Conservation (phyloP, 2,113 vertebrate species). For the Nerophis ophidion region DNA sequence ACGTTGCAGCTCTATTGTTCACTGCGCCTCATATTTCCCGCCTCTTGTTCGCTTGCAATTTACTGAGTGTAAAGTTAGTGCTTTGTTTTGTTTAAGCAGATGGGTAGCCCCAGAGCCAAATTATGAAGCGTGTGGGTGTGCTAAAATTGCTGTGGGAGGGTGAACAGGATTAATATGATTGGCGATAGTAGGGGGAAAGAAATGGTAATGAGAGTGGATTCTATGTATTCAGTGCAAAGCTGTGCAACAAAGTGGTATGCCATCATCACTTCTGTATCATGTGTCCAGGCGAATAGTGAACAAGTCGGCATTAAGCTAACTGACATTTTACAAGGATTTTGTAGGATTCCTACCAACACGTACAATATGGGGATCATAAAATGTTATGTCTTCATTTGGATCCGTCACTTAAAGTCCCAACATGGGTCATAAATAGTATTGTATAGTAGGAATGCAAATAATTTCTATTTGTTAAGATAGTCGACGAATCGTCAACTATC, state of each 20-base stretch:
- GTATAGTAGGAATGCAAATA: too few relatives aligned
- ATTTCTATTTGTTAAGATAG: too few relatives aligned
- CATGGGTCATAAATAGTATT: too few relatives aligned
- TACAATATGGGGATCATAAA: too few relatives aligned
- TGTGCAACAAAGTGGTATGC: slow-evolving; percentile 1
- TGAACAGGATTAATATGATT: slow-evolving; percentile 1
- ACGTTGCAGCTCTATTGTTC: slow-evolving; percentile 1
- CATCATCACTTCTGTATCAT: neutral
- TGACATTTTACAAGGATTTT: neutral
- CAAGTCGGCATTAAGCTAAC: neutral
- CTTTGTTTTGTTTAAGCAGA: slow-evolving; percentile 2
- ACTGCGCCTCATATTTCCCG: slow-evolving; percentile 3
- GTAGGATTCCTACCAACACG: neutral
- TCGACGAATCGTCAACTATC: too few relatives aligned
- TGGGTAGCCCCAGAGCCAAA: neutral
- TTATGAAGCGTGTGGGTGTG: slow-evolving; percentile 4
- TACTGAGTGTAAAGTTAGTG: slow-evolving; percentile 8
- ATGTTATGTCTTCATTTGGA: too few relatives aligned
- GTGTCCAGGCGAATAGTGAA: neutral
- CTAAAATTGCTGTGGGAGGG: neutral
- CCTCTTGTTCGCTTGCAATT: slow-evolving; percentile 2
- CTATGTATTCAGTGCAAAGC: slow-evolving; percentile 8
- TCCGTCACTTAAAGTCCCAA: too few relatives aligned
- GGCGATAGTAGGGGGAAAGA: slow-evolving; percentile 2
- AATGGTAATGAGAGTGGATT: slow-evolving; percentile 14